These are phyloP conservation scores for Pissodes strobi DNA, from an alignment of 1,140 invertebrate genomes.

Conservation along the genomic window DNA sequence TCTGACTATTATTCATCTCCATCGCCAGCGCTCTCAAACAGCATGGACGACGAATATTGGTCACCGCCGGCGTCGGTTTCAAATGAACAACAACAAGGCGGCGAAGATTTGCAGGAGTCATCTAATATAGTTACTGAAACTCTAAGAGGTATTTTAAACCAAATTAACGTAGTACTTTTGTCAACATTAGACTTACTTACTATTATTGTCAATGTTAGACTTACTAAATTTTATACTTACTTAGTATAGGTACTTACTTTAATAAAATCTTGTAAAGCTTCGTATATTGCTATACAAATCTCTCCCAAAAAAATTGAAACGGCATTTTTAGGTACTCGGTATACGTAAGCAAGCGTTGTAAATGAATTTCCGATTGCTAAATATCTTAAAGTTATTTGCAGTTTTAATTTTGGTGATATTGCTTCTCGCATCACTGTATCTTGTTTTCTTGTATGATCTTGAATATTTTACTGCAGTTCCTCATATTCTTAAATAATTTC, in stretches of 20 bases:
- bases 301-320: conserved; percentile 38
- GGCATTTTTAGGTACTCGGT: conserved; percentile 40
- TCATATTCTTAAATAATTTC: conserved; percentile 42
- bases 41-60: no score
- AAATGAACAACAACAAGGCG: conserved; percentile 32
- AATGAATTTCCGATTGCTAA: conserved; percentile 39
- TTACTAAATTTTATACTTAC: conserved; percentile 34
- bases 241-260: no score
- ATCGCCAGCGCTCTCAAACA: conserved; percentile 11
- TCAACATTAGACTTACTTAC: no score
- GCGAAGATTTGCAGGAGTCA: no score
- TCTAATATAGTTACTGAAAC: conserved; percentile 33
- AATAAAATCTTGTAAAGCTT: conserved; percentile 40
- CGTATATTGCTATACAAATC: conserved; percentile 34
- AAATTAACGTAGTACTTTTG: conserved; percentile 7
- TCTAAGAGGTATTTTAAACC: conserved; percentile 27
- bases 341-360: conserved; percentile 25
- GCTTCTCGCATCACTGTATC: conserved; percentile 47
- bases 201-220: not conserved
- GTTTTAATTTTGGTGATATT: conserved; percentile 44
- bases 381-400: conserved; percentile 48
- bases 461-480: conserved; percentile 37
- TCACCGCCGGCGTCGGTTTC: conserved; percentile 24
- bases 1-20: conserved; percentile 21
- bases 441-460: conserved; percentile 43